These are phyloP conservation scores for Urocitellus parryii DNA, from an alignment of 2,113 vertebrate species.

Conservation along the genomic window DNA sequence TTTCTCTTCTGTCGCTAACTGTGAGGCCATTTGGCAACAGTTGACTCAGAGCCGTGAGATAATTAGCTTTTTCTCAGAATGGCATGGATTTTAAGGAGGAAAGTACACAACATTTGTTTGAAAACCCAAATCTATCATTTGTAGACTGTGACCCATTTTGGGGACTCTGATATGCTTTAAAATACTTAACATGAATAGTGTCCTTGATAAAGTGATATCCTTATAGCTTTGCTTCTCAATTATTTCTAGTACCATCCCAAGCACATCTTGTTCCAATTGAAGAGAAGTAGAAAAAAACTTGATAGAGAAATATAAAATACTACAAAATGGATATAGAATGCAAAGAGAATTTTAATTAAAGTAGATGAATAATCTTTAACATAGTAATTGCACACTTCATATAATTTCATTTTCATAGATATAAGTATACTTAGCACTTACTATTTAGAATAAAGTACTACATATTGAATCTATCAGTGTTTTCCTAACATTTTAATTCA, in stretches of 20 bases:
- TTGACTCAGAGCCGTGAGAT: conserved; percentile 86
- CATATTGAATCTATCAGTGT: neutral
- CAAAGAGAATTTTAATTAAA: conserved; percentile 42
- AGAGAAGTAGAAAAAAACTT: neutral
- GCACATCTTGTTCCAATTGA: neutral
- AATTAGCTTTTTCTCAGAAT: conserved; percentile 90
- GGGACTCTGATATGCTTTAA: conserved; percentile 82
- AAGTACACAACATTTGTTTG: conserved; percentile 78
- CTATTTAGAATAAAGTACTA: conserved; percentile 53
- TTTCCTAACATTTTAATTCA: conserved; percentile 44
- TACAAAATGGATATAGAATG: conserved; percentile 7
- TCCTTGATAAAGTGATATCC: conserved; percentile 87
- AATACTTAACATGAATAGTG: conserved; percentile 80
- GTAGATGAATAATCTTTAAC: conserved; percentile 25
- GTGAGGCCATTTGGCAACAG: conserved; percentile 89
- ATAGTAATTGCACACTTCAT: neutral
- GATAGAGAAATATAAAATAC: neutral
- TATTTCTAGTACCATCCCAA: conserved; percentile 18
- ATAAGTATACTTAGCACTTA: neutral
- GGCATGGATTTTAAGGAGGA: conserved; percentile 72
- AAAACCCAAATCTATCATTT: conserved; percentile 64
- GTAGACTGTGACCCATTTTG: conserved; percentile 88
- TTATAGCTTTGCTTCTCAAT: conserved; percentile 74
- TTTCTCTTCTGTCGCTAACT: conserved; percentile 87
- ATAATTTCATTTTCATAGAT: conserved; percentile 62